Percentiles rank a stretch among this genome's conserved stretches.
Conservation (phyloP, 2,113 vertebrate genomes). For the Caracal caracal region DNA sequence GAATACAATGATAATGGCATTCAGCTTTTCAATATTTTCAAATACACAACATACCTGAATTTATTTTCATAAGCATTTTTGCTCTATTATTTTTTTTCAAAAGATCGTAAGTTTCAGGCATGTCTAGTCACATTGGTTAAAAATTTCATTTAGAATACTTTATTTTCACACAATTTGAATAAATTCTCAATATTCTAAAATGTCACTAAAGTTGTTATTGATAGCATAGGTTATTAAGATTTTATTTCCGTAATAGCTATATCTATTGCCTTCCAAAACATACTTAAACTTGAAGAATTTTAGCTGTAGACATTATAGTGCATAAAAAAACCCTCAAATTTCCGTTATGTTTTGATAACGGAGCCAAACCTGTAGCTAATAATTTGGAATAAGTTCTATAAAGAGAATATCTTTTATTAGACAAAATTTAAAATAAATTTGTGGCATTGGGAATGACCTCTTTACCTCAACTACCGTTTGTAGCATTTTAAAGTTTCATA, state of each 20-base stretch:
- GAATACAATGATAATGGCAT: background rate
- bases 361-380: background rate
- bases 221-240: background rate
- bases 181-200: background rate
- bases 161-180: background rate
- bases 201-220: background rate
- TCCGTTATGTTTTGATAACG: conserved; percentile 9
- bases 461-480: background rate
- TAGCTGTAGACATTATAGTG: background rate
- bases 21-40: background rate
- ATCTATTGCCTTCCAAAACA: background rate
- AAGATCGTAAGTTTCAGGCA: background rate
- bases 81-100: background rate
- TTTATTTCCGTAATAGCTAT: background rate
- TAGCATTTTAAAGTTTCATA: background rate
- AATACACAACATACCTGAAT: background rate
- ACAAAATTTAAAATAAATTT: background rate
- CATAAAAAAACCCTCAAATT: background rate
- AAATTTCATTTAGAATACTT: background rate
- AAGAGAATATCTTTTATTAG: background rate
- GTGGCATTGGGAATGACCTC: background rate
- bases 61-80: background rate
- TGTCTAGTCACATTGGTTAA: background rate
- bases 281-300: background rate
- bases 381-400: background rate